Conservation (phyloP, 1,140 invertebrate genomes). For the Eubasilissa regina region DNA sequence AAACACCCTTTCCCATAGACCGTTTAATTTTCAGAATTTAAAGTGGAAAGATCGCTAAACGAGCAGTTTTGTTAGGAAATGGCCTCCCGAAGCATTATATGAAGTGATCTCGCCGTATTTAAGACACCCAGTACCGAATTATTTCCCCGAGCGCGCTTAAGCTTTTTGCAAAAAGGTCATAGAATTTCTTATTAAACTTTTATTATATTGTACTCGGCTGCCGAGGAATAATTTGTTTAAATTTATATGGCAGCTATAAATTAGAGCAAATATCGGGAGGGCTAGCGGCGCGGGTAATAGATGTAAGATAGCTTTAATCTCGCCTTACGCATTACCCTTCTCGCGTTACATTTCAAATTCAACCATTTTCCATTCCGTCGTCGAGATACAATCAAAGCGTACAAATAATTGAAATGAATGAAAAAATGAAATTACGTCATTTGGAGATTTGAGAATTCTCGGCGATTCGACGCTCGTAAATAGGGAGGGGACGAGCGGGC, state of each 20-base stretch:
- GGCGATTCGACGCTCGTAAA: too few species aligned
- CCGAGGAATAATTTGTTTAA: constrained; percentile 48
- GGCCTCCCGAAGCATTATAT: constrained; percentile 47
- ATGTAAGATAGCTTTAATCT: constrained; percentile 39
- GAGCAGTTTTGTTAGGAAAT: constrained; percentile 55
- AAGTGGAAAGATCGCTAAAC: constrained; percentile 42
- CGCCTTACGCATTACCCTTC: constrained; percentile 25
- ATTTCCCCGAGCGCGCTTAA: constrained; percentile 15
- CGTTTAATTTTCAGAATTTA: background rate
- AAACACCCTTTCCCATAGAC: background rate
- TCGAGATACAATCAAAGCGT: constrained; percentile 33
- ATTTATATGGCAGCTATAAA: constrained; percentile 47
- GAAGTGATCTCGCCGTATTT: constrained; percentile 51
- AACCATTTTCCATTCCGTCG: constrained; percentile 18
- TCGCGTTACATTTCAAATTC: constrained; percentile 25
- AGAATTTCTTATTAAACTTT: constrained; percentile 52
- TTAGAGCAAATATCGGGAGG: constrained; percentile 27
- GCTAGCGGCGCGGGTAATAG: constrained; percentile 10
- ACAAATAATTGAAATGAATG: constrained; percentile 23
- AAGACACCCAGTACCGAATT: constrained; percentile 36
- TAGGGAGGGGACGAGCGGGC: too few species aligned
- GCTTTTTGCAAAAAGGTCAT: constrained; percentile 40
- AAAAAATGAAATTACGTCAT: background rate
- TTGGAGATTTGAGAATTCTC: background rate
- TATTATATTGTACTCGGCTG: constrained; percentile 32